A percentile compares a stretch with the other conserved stretches of the same genome.
Evolutionary conservation across 2,113 vertebrate species (phyloP).

Genomic region (Psittacara wagleri): DNA sequence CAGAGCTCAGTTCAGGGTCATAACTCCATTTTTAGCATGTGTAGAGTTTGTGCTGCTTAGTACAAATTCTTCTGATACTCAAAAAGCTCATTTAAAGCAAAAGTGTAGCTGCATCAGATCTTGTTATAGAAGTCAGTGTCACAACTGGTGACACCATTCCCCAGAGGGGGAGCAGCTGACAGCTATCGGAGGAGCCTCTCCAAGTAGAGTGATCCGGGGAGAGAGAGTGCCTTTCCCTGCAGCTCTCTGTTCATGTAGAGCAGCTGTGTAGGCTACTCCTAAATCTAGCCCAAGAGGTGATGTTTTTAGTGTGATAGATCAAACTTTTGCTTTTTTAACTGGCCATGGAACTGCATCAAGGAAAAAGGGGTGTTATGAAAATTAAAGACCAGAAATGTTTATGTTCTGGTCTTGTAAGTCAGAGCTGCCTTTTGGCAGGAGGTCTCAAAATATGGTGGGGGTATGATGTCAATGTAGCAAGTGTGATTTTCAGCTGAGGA

Average conservation of each 20-base stretch:
- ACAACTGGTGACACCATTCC: background rate
- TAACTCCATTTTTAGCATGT: background rate
- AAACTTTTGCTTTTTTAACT: background rate
- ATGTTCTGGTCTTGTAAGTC: slow-evolving; percentile 28
- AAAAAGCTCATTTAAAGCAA: background rate
- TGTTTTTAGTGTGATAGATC: background rate
- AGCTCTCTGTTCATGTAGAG: background rate
- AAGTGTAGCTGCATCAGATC: background rate
- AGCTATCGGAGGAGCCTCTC: background rate
- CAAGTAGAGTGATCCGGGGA: background rate
- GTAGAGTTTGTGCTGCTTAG: background rate
- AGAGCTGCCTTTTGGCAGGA: slow-evolving; percentile 20
- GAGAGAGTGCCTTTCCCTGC: background rate
- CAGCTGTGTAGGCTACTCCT: background rate
- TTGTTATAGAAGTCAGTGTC: background rate
- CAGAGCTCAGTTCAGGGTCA: background rate
- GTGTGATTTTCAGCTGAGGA: slow-evolving; percentile 21
- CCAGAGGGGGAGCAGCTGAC: background rate
- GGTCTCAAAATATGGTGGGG: background rate
- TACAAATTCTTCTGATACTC: background rate
- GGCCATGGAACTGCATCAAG: background rate
- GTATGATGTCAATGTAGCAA: background rate
- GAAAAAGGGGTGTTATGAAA: background rate
- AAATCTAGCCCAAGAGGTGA: background rate
- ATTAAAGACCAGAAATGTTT: slow-evolving; percentile 46